phyloP scores from a whole-genome alignment of 2,888 invertebrate species.

The Helleia helle region DNA sequence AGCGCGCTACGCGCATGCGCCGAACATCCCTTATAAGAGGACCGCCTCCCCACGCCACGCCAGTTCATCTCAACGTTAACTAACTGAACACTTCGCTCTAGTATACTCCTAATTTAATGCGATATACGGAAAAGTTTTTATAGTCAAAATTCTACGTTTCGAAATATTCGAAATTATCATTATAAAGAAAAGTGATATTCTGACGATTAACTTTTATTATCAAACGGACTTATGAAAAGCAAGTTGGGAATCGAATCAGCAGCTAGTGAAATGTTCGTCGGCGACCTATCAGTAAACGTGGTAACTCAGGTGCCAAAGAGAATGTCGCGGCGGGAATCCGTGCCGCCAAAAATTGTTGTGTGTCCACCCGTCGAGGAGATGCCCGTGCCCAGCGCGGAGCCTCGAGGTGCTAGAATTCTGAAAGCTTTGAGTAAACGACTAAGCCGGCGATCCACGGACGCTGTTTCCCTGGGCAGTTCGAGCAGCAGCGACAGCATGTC shows the following conservation, averaged over 20 bases:
- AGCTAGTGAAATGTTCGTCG: constrained; percentile 46
- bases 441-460: constrained; percentile 63
- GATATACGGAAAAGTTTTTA: constrained; percentile 48
- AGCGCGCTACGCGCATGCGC: neutral
- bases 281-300: constrained; percentile 42
- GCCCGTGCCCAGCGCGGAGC: constrained; percentile 69
- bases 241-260: constrained; percentile 45
- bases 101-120: constrained; percentile 28
- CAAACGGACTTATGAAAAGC: constrained; percentile 51
- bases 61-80: constrained; percentile 43
- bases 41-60: constrained; percentile 26
- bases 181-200: too few species aligned
- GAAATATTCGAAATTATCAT: too few species aligned
- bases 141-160: too few species aligned
- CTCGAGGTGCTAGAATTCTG: constrained; percentile 77
- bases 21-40: neutral
- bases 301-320: constrained; percentile 35
- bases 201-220: too few species aligned
- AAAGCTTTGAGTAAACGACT: constrained; percentile 78
- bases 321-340: constrained; percentile 40
- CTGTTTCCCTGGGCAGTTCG: constrained; percentile 56
- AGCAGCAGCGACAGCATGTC: constrained; percentile 63
- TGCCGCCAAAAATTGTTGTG: constrained; percentile 61
- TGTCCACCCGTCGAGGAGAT: constrained; percentile 68
- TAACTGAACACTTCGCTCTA: constrained; percentile 31